A percentile compares a stretch with the other conserved stretches of the same genome.
phyloP scores from a whole-genome alignment of 2,113 vertebrate genomes.

The Hydrolagus affinis region DNA sequence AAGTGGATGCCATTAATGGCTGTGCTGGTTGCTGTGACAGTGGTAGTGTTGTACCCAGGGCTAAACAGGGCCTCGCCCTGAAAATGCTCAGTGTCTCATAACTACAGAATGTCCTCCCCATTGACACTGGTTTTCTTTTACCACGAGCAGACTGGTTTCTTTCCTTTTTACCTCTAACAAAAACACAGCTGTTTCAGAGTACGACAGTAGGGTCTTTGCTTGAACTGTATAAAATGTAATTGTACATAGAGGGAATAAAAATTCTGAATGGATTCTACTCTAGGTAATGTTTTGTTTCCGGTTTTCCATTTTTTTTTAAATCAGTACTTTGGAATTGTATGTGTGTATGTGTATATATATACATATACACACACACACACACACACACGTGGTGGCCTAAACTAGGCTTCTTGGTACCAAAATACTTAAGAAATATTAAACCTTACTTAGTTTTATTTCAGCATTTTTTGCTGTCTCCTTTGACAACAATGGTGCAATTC shows the following conservation, averaged over 20 bases:
- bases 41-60: constrained; percentile 88
- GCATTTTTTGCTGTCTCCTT: constrained; percentile 6
- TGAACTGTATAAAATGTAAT: constrained; percentile 90
- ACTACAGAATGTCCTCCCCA: constrained; percentile 65
- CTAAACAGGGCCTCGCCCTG: constrained; percentile 85
- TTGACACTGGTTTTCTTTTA: constrained; percentile 65
- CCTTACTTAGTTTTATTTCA: constrained; percentile 15
- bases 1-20: constrained; percentile 96
- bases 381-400: constrained; percentile 64
- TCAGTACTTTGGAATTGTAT: constrained; percentile 66
- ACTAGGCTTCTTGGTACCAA: constrained; percentile 72
- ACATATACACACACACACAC: too few species aligned
- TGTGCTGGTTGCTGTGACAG: constrained; percentile 88
- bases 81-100: constrained; percentile 56
- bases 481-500: neutral
- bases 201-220: constrained; percentile 70
- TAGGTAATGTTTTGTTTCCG: constrained; percentile 78
- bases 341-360: too few species aligned
- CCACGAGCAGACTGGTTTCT: constrained; percentile 59
- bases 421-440: constrained; percentile 53
- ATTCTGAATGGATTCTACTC: constrained; percentile 74
- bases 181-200: constrained; percentile 63
- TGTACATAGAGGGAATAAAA: constrained; percentile 91
- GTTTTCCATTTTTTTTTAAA: constrained; percentile 69
- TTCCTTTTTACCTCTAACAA: constrained; percentile 71